Evolutionary conservation across 2,797 vertebrate genomes (phyloP), one percentile per base, ranked within the genome.

Genomic region (Myripristis murdjan): DNA sequence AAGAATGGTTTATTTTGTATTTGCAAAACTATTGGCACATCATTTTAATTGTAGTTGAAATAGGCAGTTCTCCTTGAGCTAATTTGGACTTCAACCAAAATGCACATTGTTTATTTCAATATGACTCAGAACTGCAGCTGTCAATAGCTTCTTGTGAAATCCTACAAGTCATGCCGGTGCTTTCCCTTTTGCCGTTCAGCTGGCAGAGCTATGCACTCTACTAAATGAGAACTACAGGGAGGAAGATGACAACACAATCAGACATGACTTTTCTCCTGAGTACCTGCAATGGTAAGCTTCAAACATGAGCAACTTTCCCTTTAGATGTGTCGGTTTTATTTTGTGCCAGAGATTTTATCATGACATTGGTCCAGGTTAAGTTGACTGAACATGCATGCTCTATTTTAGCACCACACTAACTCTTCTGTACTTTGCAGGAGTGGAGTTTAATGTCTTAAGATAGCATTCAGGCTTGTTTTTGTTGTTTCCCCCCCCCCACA

Each of bases 211-310:
- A 0, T 73, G 90, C 68, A 59, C 59, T 22, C 73, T 94, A 0
- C 70, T 93, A 16, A 92, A 88, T 70, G 85, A 90, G 10, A 93
- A 93, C 85, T 93, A 90, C 77, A 70, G 49, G 20, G 87, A 89
- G 22, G 87, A 90, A 0, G 93, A 94, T 35, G 92, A 94, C 79
- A 94, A 93, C 85, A 91, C 85, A 0, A 92, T 98, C 89, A 95
- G 96, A 16, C 94, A 92, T 59, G 94, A 97, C 82, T 99, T 98
- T 87, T 96, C 96, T 1, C 94, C 90, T 0, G 95, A 98, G 74
- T 98, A 98, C 88, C 94, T 99, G 65, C 90, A 95, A 41, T 99
- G 98, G 98, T 99, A 86, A 95, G 94, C 31, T 37, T 46, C 15
- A 2, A n/a, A 8, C 22, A 10, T 35, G 5, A 18, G n/a, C 18